phyloP scores from a whole-genome alignment of 1,140 invertebrate genomes.

The Pachypsylla venusta region DNA sequence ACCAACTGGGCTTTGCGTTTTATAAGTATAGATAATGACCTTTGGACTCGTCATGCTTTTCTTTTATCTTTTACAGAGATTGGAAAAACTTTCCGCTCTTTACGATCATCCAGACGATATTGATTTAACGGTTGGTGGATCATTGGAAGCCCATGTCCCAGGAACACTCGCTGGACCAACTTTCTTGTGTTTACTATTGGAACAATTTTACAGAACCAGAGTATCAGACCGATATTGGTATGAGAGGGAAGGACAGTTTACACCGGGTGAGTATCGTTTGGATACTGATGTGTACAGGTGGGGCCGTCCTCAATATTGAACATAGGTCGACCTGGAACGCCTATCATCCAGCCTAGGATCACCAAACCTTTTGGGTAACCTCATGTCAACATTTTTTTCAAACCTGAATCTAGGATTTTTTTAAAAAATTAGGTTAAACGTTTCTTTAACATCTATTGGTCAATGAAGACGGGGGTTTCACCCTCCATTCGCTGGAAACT shows the following conservation, averaged over 20 bases:
- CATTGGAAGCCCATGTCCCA: conserved; percentile 57
- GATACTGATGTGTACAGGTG: no score
- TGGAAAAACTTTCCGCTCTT: conserved; percentile 42
- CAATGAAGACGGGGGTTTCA: no score
- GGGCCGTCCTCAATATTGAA: conserved; percentile 4
- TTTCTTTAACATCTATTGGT: no score
- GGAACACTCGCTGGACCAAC: conserved; percentile 76
- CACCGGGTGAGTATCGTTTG: conserved; percentile 49
- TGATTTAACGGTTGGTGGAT: conserved; percentile 72
- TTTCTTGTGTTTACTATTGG: conserved; percentile 75
- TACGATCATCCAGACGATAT: conserved; percentile 67
- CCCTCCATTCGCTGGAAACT: no score
- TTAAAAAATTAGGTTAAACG: no score
- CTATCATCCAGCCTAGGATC: no score
- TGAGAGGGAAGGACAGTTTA: conserved; percentile 57
- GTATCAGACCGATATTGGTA: conserved; percentile 73
- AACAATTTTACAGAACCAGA: conserved; percentile 73
- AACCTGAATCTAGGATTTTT: no score
- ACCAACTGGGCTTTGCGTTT: no score
- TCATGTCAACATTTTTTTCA: no score
- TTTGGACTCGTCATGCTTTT: background rate
- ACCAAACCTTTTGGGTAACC: no score
- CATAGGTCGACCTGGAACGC: no score
- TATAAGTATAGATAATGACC: no score
- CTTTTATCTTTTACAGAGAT: conserved; percentile 36